Evolutionary conservation across 2,113 vertebrate species (phyloP).

Genomic region (Cryptotis parvus): DNA sequence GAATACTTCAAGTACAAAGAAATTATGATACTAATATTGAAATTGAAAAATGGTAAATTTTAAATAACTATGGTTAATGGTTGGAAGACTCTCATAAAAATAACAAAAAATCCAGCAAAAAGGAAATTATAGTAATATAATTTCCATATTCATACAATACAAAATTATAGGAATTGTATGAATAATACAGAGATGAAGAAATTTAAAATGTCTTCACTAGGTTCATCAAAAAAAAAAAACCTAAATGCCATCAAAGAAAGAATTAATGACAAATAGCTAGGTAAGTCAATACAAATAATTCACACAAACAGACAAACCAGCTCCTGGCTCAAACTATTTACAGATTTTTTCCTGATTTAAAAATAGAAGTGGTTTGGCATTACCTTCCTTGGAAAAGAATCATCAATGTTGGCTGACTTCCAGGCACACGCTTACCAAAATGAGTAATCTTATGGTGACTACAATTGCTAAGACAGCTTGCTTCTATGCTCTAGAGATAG

Average conservation of each 20-base stretch:
- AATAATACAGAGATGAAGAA: not conserved
- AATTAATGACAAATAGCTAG: not conserved
- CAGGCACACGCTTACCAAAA: not conserved
- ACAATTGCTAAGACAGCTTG: not conserved
- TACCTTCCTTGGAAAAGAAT: not conserved
- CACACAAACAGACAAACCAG: not conserved
- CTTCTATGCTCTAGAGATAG: not conserved
- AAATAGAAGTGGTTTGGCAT: not conserved
- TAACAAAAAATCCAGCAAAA: not conserved
- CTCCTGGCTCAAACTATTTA: not conserved
- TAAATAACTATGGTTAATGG: not conserved
- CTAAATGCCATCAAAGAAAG: not conserved
- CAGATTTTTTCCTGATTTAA: not conserved
- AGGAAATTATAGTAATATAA: not conserved
- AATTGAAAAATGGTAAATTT: not conserved
- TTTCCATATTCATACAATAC: no score
- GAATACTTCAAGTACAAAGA: not conserved
- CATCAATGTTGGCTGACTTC: not conserved
- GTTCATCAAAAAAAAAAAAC: not conserved
- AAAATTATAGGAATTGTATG: not conserved
- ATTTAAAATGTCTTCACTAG: not conserved
- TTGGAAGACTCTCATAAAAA: not conserved
- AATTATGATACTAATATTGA: not conserved
- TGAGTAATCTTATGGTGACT: not conserved
- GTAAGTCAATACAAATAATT: not conserved